phyloP scores from a whole-genome alignment of 2,888 invertebrate genomes.

The Drosophila mayaguana region DNA sequence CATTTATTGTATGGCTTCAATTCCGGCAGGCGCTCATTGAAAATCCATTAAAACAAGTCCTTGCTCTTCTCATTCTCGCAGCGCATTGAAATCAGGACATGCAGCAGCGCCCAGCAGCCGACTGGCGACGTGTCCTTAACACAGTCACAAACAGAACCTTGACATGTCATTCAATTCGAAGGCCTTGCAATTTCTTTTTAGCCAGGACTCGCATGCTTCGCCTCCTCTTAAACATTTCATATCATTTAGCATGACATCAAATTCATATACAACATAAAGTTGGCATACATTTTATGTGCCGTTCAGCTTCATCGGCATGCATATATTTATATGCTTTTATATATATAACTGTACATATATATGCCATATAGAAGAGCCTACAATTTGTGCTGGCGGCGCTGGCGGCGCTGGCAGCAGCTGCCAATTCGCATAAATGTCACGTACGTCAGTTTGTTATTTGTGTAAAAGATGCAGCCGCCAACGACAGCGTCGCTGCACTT shows the following conservation, averaged over 20 bases:
- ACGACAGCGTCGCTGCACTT: constrained; percentile 58
- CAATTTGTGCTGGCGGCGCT: constrained; percentile 29
- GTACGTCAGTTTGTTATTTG: constrained; percentile 83
- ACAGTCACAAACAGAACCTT: constrained; percentile 69
- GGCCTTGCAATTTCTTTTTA: constrained; percentile 53
- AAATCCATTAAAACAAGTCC: constrained; percentile 36
- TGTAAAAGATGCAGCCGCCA: constrained; percentile 69
- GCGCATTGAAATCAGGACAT: constrained; percentile 46
- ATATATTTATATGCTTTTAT: constrained; percentile 5
- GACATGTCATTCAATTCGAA: constrained; percentile 66
- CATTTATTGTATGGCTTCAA: constrained; percentile 18
- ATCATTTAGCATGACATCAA: constrained; percentile 77
- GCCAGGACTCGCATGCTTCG: neutral
- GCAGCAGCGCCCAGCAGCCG: constrained; percentile 22
- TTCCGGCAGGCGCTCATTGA: constrained; percentile 14
- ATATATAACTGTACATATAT: neutral
- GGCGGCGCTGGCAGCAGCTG: constrained; percentile 58
- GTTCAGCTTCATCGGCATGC: constrained; percentile 21
- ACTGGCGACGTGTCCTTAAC: constrained; percentile 51
- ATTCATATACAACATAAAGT: constrained; percentile 54
- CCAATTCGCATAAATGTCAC: constrained; percentile 85
- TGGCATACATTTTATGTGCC: constrained; percentile 71
- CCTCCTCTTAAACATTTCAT: constrained; percentile 62
- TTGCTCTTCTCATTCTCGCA: constrained; percentile 38
- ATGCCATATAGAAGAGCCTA: constrained; percentile 43